phyloP scores from a whole-genome alignment of 2,888 invertebrate species.

The Drosophila ustulata region DNA sequence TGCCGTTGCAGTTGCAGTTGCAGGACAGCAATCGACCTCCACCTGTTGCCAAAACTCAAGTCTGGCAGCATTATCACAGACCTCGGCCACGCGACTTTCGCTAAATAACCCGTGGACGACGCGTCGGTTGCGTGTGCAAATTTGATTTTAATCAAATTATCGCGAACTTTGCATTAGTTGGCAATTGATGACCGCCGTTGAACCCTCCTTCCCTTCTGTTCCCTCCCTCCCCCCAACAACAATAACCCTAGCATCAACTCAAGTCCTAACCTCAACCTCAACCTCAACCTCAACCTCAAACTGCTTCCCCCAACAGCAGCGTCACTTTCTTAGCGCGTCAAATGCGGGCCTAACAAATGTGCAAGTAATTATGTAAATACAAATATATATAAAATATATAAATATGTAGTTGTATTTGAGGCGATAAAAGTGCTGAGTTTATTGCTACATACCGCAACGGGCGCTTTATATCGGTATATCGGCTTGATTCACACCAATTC shows the following conservation, averaged over 20 bases:
- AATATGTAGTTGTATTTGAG: not conserved
- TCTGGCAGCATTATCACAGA: slow-evolving; percentile 32
- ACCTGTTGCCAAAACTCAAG: slow-evolving; percentile 40
- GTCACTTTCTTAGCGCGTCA: not conserved
- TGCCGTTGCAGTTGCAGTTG: not conserved
- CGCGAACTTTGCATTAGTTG: slow-evolving; percentile 44
- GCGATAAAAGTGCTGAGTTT: slow-evolving; percentile 4
- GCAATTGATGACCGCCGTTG: not conserved
- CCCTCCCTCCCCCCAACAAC: not conserved
- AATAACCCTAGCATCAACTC: not conserved
- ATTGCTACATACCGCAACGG: slow-evolving; percentile 2
- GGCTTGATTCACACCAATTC: slow-evolving; percentile 26
- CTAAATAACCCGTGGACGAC: slow-evolving; percentile 1
- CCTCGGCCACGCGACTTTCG: too few relatives aligned
- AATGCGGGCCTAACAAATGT: slow-evolving; percentile 10
- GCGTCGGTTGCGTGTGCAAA: slow-evolving; percentile 52
- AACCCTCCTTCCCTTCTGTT: not conserved
- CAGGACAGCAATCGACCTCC: not conserved
- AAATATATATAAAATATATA: not conserved
- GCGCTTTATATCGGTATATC: slow-evolving; percentile 22
- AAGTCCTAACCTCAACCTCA: not conserved
- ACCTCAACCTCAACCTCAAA: not conserved
- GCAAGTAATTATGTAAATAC: not conserved
- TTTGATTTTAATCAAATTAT: slow-evolving; percentile 65
- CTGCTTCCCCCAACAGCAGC: not conserved